Conservation (phyloP, 2,888 invertebrate species). For the Monopis laevigella region DNA sequence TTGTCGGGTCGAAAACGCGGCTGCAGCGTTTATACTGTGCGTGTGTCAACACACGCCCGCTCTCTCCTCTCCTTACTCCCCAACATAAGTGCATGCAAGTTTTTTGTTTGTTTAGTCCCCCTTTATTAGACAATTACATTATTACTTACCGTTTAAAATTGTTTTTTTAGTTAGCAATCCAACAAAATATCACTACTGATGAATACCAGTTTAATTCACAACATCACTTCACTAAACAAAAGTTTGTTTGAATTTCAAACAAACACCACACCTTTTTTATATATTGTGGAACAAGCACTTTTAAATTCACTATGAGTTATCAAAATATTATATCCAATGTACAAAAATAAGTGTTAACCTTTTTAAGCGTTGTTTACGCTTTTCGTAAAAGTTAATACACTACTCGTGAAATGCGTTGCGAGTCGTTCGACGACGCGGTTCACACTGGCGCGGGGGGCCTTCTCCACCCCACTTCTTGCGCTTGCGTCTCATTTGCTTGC, state of each 20-base stretch:
- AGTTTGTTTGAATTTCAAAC: conserved; percentile 6
- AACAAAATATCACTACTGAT: not conserved
- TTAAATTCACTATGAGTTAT: not conserved
- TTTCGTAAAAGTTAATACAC: not conserved
- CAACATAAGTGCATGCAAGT: conserved; percentile 27
- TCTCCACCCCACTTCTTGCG: conserved; percentile 13
- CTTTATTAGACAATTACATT: not conserved
- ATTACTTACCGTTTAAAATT: conserved; percentile 9
- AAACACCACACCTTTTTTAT: conserved; percentile 31
- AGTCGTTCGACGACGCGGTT: conserved; percentile 18
- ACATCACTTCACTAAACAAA: conserved; percentile 11
- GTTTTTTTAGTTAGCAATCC: not conserved
- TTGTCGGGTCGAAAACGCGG: conserved; percentile 1
- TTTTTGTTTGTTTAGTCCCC: conserved; percentile 42
- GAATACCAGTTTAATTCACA: conserved; percentile 6
- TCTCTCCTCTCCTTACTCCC: conserved; percentile 50
- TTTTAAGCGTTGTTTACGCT: conserved; percentile 2
- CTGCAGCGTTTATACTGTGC: conserved; percentile 8
- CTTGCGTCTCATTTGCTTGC: conserved; percentile 25
- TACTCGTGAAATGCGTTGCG: not conserved
- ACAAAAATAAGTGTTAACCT: too few species aligned
- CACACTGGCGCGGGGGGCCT: conserved; percentile 39
- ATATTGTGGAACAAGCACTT: not conserved
- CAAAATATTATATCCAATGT: not conserved
- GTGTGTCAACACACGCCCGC: conserved; percentile 40